Evolutionary conservation across 1,140 invertebrate genomes (phyloP), one percentile per base, ranked within the genome.

Genomic region (Calycopis cecrops): DNA sequence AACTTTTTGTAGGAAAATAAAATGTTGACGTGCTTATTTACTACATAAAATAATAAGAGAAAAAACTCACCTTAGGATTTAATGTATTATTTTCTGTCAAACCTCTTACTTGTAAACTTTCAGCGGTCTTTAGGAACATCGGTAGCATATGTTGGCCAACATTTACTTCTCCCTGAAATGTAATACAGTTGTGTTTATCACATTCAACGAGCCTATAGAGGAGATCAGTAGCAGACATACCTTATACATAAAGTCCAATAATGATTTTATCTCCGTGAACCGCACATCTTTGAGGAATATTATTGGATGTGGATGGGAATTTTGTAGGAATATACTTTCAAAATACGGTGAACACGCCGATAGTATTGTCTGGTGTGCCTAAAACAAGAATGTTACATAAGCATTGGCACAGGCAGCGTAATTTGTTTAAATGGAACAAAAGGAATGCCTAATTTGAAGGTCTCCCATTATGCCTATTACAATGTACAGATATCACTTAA

Each of bases 261-360:
- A 88, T 44, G 94, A 94, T 84, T 94, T 94, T 90, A 97, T 95
- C 89, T 96, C 94, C 69, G 91, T 92, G 77, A 93, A 93, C 86
- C 94, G 91, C 71, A 97, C 94, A 92, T 96, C 95, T 91, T 94
- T 95, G 73, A 96, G 91, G 85, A 95, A 95, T 88, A 97, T 95
- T 76, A 97, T 97, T 47, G 95, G 95, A 89, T 97, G 95, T 76
- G 95, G 94, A 89, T 96, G 95, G 63, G 91, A 92, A 85, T 96
- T 97, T 88, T 95, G 93, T 69, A 97, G 90, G 87, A 98, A 97
- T 87, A 98, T 93, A 83, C 91, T 94, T 90, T 97, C 95, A 88
- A 98, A 98, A 90, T 97, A 98, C 53, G 96, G 95, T 88, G 95
- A 97, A 89, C 96, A 97, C 63, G 96, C 96, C 44, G 96, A 97